phyloP scores from a whole-genome alignment of 2,113 vertebrate genomes.

The Myodes glareolus region DNA sequence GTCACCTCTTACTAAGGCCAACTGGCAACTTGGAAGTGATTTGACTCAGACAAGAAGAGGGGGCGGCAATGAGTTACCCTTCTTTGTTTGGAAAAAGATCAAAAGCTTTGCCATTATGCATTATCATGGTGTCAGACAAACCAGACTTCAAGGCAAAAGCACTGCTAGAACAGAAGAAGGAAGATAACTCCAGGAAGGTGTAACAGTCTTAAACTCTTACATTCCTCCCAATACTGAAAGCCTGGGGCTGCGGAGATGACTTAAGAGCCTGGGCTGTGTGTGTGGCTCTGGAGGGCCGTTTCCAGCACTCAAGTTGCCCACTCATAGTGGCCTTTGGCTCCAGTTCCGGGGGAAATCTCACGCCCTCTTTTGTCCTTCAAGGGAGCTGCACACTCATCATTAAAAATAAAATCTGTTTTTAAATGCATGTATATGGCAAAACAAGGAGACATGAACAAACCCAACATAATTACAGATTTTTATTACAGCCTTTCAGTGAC shows the following conservation, averaged over 20 bases:
- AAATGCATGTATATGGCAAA: not conserved
- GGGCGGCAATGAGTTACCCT: not conserved
- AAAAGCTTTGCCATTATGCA: conserved; percentile 1
- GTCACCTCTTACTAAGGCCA: conserved; percentile 51
- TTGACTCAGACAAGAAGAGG: conserved; percentile 47
- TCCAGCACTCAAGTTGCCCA: not conserved
- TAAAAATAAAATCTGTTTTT: not conserved
- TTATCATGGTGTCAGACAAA: conserved; percentile 23
- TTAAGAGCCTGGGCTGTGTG: not conserved
- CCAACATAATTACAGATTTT: not conserved
- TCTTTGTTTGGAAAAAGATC: conserved; percentile 14
- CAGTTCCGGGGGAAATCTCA: not conserved
- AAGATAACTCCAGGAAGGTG: not conserved
- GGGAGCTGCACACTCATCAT: not conserved
- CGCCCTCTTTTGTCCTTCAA: not conserved
- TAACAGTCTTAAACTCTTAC: conserved; percentile 9
- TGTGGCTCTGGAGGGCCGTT: no score
- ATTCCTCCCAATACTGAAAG: not conserved
- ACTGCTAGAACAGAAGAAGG: conserved; percentile 9
- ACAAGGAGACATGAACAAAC: not conserved
- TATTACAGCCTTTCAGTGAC: conserved; percentile 1
- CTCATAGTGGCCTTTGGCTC: not conserved
- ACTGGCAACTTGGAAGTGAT: conserved; percentile 44
- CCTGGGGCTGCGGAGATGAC: no score
- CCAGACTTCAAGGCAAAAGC: not conserved